phyloP scores from a whole-genome alignment of 2,888 invertebrate genomes.

The Siphlonurus alternatus region DNA sequence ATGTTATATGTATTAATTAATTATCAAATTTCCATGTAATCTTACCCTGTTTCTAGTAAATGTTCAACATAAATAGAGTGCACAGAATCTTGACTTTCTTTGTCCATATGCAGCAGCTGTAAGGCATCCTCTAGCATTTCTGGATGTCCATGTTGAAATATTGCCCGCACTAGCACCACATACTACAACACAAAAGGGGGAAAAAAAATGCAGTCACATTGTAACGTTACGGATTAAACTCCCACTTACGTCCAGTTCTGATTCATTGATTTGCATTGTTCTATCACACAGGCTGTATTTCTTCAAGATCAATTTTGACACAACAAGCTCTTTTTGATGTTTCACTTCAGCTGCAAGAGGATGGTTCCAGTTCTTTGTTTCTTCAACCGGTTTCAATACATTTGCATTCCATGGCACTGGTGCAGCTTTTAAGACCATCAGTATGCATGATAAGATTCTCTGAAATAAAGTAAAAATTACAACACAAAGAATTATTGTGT shows the following conservation, averaged over 20 bases:
- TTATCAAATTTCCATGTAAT: too few relatives aligned
- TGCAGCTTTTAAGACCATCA: slow-evolving; percentile 23
- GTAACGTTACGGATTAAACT: background rate
- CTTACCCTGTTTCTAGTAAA: slow-evolving; percentile 24
- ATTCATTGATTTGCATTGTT: background rate
- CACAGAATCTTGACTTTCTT: slow-evolving; percentile 18
- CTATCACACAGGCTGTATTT: slow-evolving; percentile 24
- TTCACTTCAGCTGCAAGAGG: slow-evolving; percentile 23
- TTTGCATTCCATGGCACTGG: slow-evolving; percentile 27
- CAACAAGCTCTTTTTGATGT: slow-evolving; percentile 24
- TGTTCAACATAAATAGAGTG: slow-evolving; percentile 21
- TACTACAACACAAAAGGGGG: background rate
- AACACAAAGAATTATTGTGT: slow-evolving; percentile 12
- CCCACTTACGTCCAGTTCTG: background rate
- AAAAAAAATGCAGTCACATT: background rate
- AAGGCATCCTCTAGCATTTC: slow-evolving; percentile 16
- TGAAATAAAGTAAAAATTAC: slow-evolving; percentile 13
- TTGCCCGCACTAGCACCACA: background rate
- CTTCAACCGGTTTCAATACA: slow-evolving; percentile 21
- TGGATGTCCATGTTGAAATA: slow-evolving; percentile 4
- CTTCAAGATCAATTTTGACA: slow-evolving; percentile 27
- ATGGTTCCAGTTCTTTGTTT: slow-evolving; percentile 22
- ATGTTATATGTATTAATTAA: too few relatives aligned
- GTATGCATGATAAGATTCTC: slow-evolving; percentile 22
- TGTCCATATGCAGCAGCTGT: slow-evolving; percentile 8